These are phyloP conservation scores for Myotis daubentonii DNA, from an alignment of 2,797 vertebrate species.

Conservation along the genomic window DNA sequence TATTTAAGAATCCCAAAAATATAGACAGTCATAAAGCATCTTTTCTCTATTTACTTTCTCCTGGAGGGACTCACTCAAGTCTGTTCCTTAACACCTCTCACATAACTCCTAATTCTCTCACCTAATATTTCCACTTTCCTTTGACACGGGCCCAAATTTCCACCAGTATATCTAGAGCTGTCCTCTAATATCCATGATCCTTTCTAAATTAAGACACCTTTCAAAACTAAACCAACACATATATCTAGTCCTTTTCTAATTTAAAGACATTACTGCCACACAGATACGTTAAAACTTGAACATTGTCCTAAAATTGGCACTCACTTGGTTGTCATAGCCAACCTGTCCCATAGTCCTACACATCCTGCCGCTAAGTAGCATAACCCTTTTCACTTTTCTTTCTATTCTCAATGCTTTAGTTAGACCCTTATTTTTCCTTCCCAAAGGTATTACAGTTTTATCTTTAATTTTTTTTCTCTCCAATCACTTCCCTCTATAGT, in stretches of 20 bases:
- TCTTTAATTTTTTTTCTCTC: not conserved
- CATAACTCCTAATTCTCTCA: not conserved
- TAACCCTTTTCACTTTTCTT: not conserved
- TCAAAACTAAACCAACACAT: not conserved
- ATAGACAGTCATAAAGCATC: not conserved
- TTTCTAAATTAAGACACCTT: not conserved
- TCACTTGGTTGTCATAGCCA: not conserved
- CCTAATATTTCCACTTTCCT: not conserved
- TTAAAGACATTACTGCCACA: not conserved
- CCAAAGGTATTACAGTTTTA: not conserved
- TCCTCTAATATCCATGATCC: not conserved
- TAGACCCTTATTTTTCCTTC: not conserved
- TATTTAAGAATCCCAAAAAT: not conserved
- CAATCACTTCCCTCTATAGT: not conserved
- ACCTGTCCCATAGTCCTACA: not conserved
- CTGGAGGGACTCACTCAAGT: not conserved
- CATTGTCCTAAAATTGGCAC: not conserved
- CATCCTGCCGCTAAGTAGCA: not conserved
- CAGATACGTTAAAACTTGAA: not conserved
- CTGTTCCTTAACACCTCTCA: not conserved
- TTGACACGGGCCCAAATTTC: not conserved
- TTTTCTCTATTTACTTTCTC: not conserved
- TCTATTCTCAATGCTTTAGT: not conserved
- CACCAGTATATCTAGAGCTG: not conserved
- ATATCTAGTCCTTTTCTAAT: not conserved